phyloP scores from a whole-genome alignment of 2,888 invertebrate species.

The Notodonta ziczac region DNA sequence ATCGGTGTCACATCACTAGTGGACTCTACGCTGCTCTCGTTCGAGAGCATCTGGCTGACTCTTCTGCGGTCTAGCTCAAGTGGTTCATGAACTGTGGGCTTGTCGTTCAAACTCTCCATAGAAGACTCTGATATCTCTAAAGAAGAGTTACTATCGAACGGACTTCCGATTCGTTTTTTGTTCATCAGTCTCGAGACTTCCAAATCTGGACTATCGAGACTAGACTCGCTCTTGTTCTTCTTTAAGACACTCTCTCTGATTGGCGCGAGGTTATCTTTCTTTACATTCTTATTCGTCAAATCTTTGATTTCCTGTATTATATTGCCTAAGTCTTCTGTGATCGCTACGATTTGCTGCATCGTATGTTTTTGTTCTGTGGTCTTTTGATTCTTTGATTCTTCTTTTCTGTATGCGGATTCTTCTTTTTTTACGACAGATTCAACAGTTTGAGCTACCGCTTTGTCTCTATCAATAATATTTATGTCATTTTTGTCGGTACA shows the following conservation, averaged over 20 bases:
- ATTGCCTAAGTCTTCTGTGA: conserved; percentile 73
- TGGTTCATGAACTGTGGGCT: conserved; percentile 52
- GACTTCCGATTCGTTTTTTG: conserved; percentile 63
- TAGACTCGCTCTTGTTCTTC: conserved; percentile 81
- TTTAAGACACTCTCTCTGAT: conserved; percentile 72
- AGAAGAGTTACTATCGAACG: conserved; percentile 77
- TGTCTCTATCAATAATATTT: background rate
- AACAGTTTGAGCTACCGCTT: background rate
- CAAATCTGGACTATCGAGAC: conserved; percentile 80
- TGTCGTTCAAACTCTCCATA: conserved; percentile 75
- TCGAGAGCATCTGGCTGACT: conserved; percentile 58
- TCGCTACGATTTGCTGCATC: conserved; percentile 67
- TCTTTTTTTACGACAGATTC: background rate
- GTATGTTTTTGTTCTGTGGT: conserved; percentile 32
- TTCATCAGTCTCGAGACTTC: conserved; percentile 81
- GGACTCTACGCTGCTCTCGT: conserved; percentile 75
- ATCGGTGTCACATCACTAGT: conserved; percentile 73
- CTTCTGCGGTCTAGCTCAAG: conserved; percentile 67
- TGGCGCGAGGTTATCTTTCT: conserved; percentile 63
- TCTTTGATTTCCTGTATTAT: conserved; percentile 72
- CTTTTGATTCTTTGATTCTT: background rate
- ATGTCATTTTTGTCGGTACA: background rate
- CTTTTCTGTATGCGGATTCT: background rate
- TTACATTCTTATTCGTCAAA: conserved; percentile 55
- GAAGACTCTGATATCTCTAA: conserved; percentile 80